These are phyloP conservation scores for Trichonephila clavipes DNA, from an alignment of 1,140 invertebrate genomes.

Conservation along the genomic window DNA sequence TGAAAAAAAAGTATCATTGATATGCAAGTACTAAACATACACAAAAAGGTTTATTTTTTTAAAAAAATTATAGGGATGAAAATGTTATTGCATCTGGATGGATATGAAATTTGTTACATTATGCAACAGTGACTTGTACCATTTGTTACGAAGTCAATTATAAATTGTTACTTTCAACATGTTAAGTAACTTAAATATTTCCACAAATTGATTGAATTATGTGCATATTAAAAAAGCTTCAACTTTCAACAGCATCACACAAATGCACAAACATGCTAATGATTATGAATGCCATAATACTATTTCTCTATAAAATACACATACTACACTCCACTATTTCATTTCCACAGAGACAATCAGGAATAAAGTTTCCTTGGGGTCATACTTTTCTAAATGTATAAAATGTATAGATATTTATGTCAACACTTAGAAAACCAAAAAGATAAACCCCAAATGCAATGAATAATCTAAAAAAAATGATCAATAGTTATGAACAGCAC, in stretches of 20 bases:
- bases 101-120: background rate
- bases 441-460: background rate
- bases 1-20: background rate
- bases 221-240: background rate
- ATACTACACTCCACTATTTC: background rate
- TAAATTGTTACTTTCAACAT: slow-evolving; percentile 16
- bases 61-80: background rate
- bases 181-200: slow-evolving; percentile 31
- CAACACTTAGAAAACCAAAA: background rate
- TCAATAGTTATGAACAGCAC: background rate
- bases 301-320: background rate
- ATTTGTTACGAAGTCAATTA: background rate
- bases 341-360: background rate
- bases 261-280: slow-evolving; percentile 18
- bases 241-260: background rate
- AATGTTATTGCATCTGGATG: slow-evolving; percentile 20
- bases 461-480: background rate
- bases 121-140: slow-evolving; percentile 29
- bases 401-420: slow-evolving; percentile 4
- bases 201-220: background rate
- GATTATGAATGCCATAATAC: background rate
- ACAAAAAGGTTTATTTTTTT: background rate
- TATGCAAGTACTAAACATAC: background rate
- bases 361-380: background rate
- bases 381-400: background rate